A percentile compares a stretch with the other conserved stretches of the same genome.
Conservation (phyloP, 2,797 vertebrate species). For the Onychomys arenicola region DNA sequence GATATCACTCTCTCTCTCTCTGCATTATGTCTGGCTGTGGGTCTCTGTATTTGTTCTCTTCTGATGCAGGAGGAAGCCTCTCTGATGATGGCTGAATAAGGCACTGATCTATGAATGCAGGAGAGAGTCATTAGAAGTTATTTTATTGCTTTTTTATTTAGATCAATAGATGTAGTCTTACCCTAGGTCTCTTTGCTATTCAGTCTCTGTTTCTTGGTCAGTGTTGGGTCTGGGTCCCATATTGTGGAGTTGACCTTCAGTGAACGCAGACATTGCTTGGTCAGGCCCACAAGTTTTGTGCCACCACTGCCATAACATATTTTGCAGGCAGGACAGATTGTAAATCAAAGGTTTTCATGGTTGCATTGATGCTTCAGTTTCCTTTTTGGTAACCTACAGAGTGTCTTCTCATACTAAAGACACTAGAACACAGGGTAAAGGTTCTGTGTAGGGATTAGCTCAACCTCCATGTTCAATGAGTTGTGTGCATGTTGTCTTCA, state of each 20-base stretch:
- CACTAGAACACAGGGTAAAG: no score
- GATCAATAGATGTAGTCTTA: not conserved
- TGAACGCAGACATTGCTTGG: not conserved
- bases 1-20: not conserved
- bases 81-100: not conserved
- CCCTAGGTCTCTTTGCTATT: not conserved
- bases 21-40: not conserved
- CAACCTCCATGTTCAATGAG: no score
- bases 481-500: not conserved
- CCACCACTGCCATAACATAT: not conserved
- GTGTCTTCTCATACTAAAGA: not conserved
- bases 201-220: not conserved
- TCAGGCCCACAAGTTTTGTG: not conserved
- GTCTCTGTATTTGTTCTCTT: not conserved
- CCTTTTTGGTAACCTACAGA: no score
- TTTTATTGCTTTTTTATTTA: not conserved
- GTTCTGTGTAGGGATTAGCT: no score
- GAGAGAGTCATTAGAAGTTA: not conserved
- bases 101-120: not conserved
- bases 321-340: not conserved
- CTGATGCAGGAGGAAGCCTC: not conserved
- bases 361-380: not conserved
- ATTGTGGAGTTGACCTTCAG: not conserved
- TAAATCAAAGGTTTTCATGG: not conserved
- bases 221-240: not conserved